Evolutionary conservation across 2,888 invertebrate species (phyloP).

Genomic region (Caenorhabditis becei): DNA sequence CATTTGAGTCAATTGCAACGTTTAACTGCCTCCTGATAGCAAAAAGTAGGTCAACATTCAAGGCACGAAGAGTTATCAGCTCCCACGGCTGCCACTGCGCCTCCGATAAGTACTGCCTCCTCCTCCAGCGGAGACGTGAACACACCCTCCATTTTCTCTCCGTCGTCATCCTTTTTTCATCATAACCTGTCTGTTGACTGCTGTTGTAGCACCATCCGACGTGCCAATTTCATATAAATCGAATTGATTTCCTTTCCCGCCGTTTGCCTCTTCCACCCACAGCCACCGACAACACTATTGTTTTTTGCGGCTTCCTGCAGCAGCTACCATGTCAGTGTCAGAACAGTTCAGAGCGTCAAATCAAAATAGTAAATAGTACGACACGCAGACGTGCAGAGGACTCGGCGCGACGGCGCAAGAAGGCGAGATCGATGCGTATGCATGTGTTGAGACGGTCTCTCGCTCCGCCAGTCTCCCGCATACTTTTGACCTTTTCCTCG

Average conservation of each 20-base stretch:
- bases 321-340: slow-evolving; percentile 10
- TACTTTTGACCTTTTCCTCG: slow-evolving; percentile 25
- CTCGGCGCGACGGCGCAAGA: slow-evolving; percentile 16
- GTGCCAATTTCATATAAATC: slow-evolving; percentile 14
- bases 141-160: background rate
- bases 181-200: slow-evolving; percentile 19
- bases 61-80: slow-evolving; percentile 1
- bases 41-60: slow-evolving; percentile 12
- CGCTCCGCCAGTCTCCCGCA: slow-evolving; percentile 10
- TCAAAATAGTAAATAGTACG: slow-evolving; percentile 9
- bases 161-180: slow-evolving; percentile 8
- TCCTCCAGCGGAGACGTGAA: slow-evolving; percentile 7
- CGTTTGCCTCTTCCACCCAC: background rate
- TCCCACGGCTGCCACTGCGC: background rate
- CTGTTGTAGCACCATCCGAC: slow-evolving; percentile 1
- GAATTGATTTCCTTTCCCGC: slow-evolving; percentile 1
- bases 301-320: slow-evolving; percentile 4
- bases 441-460: slow-evolving; percentile 45
- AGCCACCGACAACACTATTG: slow-evolving; percentile 4
- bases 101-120: slow-evolving; percentile 4
- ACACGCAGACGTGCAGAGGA: slow-evolving; percentile 28
- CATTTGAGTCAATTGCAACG: background rate
- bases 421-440: slow-evolving; percentile 47
- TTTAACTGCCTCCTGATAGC: background rate
- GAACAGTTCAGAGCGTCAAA: slow-evolving; percentile 14